Evolutionary conservation across 2,888 invertebrate genomes (phyloP).

Genomic region (Mythimna lalbum): DNA sequence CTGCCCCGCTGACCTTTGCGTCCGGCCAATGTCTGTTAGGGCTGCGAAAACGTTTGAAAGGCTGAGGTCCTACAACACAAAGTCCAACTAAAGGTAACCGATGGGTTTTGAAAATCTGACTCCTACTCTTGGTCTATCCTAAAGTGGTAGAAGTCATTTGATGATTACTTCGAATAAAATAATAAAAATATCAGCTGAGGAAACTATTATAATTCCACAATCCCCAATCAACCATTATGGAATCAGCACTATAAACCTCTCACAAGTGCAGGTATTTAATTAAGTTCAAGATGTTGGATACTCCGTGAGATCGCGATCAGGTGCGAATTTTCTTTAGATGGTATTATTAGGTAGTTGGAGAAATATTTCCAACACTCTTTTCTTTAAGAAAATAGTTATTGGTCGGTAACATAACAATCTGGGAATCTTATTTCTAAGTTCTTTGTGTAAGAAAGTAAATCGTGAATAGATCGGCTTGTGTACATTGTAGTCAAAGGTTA

Average conservation of each 20-base stretch:
- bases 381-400: neutral
- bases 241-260: neutral
- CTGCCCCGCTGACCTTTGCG: too few species aligned
- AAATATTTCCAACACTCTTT: neutral
- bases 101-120: too few species aligned
- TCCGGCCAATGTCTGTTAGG: too few species aligned
- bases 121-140: too few species aligned
- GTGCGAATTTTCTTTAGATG: neutral
- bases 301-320: neutral
- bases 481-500: conserved; percentile 2
- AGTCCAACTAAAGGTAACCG: too few species aligned
- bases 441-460: neutral
- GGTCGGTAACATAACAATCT: neutral
- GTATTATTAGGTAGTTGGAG: conserved; percentile 1
- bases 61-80: too few species aligned
- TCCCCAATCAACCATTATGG: neutral
- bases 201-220: neutral
- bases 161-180: too few species aligned
- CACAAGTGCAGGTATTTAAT: conserved; percentile 5
- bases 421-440: neutral
- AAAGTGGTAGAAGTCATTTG: too few species aligned
- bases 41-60: too few species aligned
- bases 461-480: neutral
- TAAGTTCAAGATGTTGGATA: neutral
- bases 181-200: too few species aligned